Evolutionary conservation across 1,140 invertebrate species (phyloP).

Genomic region (Sitophilus oryzae): DNA sequence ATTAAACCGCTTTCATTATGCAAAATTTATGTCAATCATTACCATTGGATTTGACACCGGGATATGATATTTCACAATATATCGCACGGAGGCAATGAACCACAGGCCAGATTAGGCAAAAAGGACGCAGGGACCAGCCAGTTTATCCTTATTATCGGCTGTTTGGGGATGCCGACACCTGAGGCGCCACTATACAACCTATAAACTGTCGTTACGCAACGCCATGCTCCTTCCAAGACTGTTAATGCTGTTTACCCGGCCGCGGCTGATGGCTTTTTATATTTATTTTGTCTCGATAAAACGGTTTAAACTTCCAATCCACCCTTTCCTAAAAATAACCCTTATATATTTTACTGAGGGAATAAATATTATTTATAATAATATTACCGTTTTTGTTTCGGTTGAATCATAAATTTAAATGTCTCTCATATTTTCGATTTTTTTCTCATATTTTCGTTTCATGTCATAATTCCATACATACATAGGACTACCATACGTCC

Average conservation of each 20-base stretch:
- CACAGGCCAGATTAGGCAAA: slow-evolving; percentile 39
- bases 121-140: slow-evolving; percentile 29
- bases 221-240: slow-evolving; percentile 28
- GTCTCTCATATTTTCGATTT: too few relatives aligned
- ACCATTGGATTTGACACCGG: slow-evolving; percentile 43
- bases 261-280: slow-evolving; percentile 26
- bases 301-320: slow-evolving; percentile 8
- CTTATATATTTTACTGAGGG: too few relatives aligned
- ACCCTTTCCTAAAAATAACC: too few relatives aligned
- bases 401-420: too few relatives aligned
- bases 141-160: slow-evolving; percentile 46
- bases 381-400: too few relatives aligned
- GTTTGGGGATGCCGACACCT: slow-evolving; percentile 40
- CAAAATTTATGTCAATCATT: slow-evolving; percentile 47
- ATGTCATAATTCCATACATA: too few relatives aligned
- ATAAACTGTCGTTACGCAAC: slow-evolving; percentile 29
- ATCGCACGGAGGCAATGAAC: slow-evolving; percentile 39
- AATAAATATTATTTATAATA: too few relatives aligned
- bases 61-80: slow-evolving; percentile 44
- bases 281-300: slow-evolving; percentile 22
- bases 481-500: too few relatives aligned
- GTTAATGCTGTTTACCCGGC: slow-evolving; percentile 24
- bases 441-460: too few relatives aligned
- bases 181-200: slow-evolving; percentile 31
- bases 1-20: slow-evolving; percentile 43